Percentiles rank a stretch among this genome's conserved stretches.
Conservation (phyloP, 2,888 invertebrate genomes). For the Drosophila mercatorum region DNA sequence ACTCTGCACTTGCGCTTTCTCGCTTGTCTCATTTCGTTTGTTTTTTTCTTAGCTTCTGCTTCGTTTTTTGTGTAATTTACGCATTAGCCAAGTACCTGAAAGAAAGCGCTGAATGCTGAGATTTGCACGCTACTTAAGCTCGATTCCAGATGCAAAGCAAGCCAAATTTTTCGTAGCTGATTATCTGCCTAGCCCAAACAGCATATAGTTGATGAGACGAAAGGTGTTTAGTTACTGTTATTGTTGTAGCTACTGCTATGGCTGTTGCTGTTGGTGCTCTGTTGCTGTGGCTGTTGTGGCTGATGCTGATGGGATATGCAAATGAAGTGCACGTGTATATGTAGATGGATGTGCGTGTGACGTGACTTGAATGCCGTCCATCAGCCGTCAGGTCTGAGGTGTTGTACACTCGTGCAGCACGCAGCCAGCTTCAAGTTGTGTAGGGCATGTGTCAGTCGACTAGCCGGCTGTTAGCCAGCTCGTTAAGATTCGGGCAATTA, state of each 20-base stretch:
- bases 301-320: slow-evolving; percentile 55
- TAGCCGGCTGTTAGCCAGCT: slow-evolving; percentile 10
- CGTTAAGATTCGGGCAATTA: slow-evolving; percentile 33
- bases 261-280: not conserved
- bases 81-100: slow-evolving; percentile 74
- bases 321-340: slow-evolving; percentile 56
- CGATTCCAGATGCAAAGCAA: slow-evolving; percentile 64
- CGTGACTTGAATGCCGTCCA: slow-evolving; percentile 33
- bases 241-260: slow-evolving; percentile 3
- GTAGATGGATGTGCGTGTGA: slow-evolving; percentile 47
- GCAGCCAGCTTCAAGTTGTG: slow-evolving; percentile 2
- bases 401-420: slow-evolving; percentile 16
- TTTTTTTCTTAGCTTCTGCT: not conserved
- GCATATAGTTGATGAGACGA: slow-evolving; percentile 38
- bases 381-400: slow-evolving; percentile 10
- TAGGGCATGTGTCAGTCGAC: slow-evolving; percentile 52
- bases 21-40: slow-evolving; percentile 10
- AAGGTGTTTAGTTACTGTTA: slow-evolving; percentile 31
- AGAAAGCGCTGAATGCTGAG: slow-evolving; percentile 66
- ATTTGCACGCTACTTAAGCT: slow-evolving; percentile 64
- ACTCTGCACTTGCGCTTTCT: not conserved
- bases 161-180: slow-evolving; percentile 44
- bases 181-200: slow-evolving; percentile 49
- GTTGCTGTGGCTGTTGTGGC: not conserved
- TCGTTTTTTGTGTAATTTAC: slow-evolving; percentile 61